A percentile compares a stretch with the other conserved stretches of the same genome.
Evolutionary conservation across 2,113 vertebrate species (phyloP).

Genomic region (Acanthochromis polyacanthus): DNA sequence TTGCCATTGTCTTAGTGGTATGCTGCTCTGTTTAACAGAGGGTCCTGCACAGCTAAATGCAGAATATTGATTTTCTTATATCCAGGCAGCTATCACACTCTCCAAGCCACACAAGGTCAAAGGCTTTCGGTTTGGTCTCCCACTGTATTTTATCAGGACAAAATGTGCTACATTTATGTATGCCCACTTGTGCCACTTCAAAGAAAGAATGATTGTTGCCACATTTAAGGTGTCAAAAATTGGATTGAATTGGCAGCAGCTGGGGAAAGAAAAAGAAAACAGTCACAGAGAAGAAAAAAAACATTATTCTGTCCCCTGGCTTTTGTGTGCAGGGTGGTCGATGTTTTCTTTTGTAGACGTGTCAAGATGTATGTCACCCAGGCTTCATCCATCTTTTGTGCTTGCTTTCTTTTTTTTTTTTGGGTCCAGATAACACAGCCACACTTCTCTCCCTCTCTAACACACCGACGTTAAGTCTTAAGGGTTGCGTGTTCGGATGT

Average conservation of each 20-base stretch:
- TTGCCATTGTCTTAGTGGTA: conserved; percentile 7
- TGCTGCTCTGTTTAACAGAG: conserved; percentile 55
- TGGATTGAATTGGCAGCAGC: conserved; percentile 58
- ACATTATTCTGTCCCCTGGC: conserved; percentile 61
- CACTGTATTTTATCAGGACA: conserved; percentile 56
- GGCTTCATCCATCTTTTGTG: conserved; percentile 66
- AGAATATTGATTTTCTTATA: conserved; percentile 77
- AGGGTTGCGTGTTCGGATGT: conserved; percentile 38
- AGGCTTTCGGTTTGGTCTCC: conserved; percentile 55
- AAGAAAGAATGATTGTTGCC: conserved; percentile 58
- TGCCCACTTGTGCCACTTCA: conserved; percentile 42
- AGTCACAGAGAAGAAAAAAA: conserved; percentile 23
- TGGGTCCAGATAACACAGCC: background rate
- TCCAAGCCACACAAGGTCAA: conserved; percentile 74
- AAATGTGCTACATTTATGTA: conserved; percentile 43
- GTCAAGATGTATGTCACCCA: conserved; percentile 69
- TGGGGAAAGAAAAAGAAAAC: conserved; percentile 16
- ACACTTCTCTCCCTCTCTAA: conserved; percentile 1
- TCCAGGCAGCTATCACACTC: conserved; percentile 69
- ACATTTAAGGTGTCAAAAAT: conserved; percentile 72
- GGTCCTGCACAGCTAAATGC: conserved; percentile 69
- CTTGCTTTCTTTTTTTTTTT: conserved; percentile 26
- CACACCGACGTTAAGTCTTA: conserved; percentile 31
- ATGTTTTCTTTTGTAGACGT: conserved; percentile 76
- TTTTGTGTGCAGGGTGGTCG: conserved; percentile 64